phyloP scores from a whole-genome alignment of 2,113 vertebrate genomes.

The Pundamilia nyererei region DNA sequence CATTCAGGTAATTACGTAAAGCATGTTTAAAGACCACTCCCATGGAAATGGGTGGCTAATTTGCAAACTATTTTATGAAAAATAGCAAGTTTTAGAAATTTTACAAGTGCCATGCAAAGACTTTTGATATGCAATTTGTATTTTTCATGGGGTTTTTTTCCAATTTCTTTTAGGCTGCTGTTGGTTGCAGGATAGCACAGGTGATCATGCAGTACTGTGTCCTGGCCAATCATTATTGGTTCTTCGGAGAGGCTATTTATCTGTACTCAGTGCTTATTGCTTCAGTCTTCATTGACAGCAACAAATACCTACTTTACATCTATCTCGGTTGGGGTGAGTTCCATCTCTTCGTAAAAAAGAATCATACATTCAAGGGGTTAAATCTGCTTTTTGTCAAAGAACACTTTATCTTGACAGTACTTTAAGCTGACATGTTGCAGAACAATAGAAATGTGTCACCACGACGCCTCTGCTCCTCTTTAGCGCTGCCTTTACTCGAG shows the following conservation, averaged over 20 bases:
- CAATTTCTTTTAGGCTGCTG: constrained; percentile 56
- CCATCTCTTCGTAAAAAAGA: neutral
- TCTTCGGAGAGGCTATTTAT: constrained; percentile 81
- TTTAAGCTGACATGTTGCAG: neutral
- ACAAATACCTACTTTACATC: constrained; percentile 76
- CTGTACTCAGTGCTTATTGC: constrained; percentile 79
- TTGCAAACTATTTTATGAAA: neutral
- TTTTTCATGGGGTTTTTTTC: accelerated
- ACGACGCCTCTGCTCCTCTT: neutral
- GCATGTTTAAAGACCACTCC: neutral
- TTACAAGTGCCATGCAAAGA: neutral
- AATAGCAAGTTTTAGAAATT: neutral
- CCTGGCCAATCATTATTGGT: constrained; percentile 83
- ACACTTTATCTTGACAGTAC: accelerated
- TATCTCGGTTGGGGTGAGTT: constrained; percentile 81
- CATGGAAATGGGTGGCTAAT: neutral
- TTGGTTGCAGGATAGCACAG: constrained; percentile 77
- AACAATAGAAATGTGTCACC: neutral
- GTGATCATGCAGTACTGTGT: constrained; percentile 82
- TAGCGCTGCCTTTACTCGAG: neutral
- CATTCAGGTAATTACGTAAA: neutral
- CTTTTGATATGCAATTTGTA: neutral
- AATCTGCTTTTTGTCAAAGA: neutral
- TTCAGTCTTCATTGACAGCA: constrained; percentile 77
- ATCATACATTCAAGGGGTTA: neutral